These are phyloP conservation scores for Apteryx mantelli DNA, from an alignment of 2,113 vertebrate genomes.

Conservation along the genomic window DNA sequence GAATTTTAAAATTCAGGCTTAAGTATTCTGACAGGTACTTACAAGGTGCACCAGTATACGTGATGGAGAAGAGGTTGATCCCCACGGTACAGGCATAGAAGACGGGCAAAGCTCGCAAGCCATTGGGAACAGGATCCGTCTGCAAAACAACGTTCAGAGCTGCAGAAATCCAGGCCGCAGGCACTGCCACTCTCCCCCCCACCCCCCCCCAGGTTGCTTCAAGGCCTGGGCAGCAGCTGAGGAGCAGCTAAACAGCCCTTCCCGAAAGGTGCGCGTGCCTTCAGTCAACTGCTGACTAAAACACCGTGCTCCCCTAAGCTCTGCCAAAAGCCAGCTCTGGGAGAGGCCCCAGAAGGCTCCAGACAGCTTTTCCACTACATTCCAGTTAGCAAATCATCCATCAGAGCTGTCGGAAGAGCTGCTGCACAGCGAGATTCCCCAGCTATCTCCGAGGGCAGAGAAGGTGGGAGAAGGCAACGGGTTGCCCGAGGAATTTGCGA, in stretches of 20 bases:
- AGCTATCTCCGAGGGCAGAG: background rate
- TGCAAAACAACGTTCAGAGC: conserved; percentile 40
- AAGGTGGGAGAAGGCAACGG: fast-evolving
- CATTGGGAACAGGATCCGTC: conserved; percentile 91
- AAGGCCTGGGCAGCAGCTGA: background rate
- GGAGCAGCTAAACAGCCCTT: background rate
- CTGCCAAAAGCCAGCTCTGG: background rate
- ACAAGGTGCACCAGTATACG: conserved; percentile 93
- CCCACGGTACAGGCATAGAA: conserved; percentile 94
- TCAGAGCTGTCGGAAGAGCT: background rate
- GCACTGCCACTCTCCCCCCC: too few relatives aligned
- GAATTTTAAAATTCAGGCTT: conserved; percentile 45
- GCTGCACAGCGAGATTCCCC: background rate
- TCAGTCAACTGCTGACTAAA: background rate
- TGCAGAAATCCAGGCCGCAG: background rate
- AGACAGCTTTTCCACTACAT: background rate
- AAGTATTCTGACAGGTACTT: conserved; percentile 75
- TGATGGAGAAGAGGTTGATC: conserved; percentile 95
- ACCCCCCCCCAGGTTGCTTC: background rate
- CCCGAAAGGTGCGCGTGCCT: background rate
- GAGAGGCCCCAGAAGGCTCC: background rate
- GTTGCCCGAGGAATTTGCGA: too few relatives aligned
- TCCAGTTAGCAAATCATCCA: background rate
- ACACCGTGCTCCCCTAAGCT: fast-evolving
- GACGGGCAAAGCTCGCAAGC: conserved; percentile 88